Percentiles rank a stretch among this genome's conserved stretches.
phyloP scores from a whole-genome alignment of 2,113 vertebrate genomes.

The Sterna hirundo region DNA sequence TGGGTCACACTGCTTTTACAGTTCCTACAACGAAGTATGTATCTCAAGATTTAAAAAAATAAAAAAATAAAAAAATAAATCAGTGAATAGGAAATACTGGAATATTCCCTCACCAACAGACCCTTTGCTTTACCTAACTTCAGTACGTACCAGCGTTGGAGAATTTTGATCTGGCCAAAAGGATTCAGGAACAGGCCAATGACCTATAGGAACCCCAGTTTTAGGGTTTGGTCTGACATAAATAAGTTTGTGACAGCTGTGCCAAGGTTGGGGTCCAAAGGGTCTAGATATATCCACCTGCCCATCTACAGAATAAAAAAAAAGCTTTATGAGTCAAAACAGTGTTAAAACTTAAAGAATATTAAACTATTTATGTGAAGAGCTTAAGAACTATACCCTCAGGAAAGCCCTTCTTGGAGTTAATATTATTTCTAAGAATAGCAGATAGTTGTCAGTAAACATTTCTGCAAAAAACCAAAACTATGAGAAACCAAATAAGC shows the following conservation, averaged over 20 bases:
- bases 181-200: slow-evolving; percentile 97
- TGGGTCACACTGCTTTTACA: neutral
- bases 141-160: slow-evolving; percentile 88
- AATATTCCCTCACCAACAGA: neutral
- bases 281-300: slow-evolving; percentile 79
- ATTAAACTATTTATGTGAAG: neutral
- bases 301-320: slow-evolving; percentile 77
- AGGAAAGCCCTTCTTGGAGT: neutral
- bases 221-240: slow-evolving; percentile 97
- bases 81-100: neutral
- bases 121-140: neutral
- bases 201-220: slow-evolving; percentile 95
- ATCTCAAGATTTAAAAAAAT: neutral
- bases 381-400: neutral
- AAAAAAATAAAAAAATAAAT: neutral
- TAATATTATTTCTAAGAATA: neutral
- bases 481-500: neutral
- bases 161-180: slow-evolving; percentile 99
- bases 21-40: neutral
- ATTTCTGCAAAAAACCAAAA: neutral
- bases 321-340: slow-evolving; percentile 9
- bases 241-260: slow-evolving; percentile 96
- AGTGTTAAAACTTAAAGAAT: neutral
- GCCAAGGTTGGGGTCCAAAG: slow-evolving; percentile 88
- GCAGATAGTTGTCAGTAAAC: neutral